Evolutionary conservation across 1,140 invertebrate genomes (phyloP).

Genomic region (Venturia canescens): DNA sequence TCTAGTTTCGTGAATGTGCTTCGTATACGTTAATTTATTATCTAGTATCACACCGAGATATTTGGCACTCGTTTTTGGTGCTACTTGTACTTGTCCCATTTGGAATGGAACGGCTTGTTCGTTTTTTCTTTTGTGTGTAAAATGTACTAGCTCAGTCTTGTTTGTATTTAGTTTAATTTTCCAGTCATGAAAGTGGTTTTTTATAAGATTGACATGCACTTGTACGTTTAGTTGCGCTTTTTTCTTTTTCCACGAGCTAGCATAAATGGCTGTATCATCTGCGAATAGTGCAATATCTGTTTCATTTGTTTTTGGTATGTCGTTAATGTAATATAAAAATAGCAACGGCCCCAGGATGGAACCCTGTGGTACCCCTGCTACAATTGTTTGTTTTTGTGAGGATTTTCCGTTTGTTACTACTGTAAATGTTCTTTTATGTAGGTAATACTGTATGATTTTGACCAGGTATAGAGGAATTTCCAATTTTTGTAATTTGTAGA

Average conservation of each 20-base stretch:
- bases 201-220: slow-evolving; percentile 39
- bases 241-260: slow-evolving; percentile 35
- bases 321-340: too few species aligned
- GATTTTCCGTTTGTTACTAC: slow-evolving; percentile 16
- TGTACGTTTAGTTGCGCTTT: slow-evolving; percentile 44
- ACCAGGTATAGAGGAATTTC: slow-evolving; percentile 37
- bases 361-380: slow-evolving; percentile 51
- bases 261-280: slow-evolving; percentile 50
- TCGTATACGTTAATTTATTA: slow-evolving; percentile 37
- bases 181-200: slow-evolving; percentile 49
- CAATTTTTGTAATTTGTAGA: slow-evolving; percentile 41
- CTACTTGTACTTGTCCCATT: not conserved
- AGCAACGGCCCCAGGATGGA: too few species aligned
- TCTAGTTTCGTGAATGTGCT: slow-evolving; percentile 41
- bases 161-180: slow-evolving; percentile 58
- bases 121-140: slow-evolving; percentile 37
- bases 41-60: slow-evolving; percentile 50
- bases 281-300: slow-evolving; percentile 49
- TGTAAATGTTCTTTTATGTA: slow-evolving; percentile 31
- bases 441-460: slow-evolving; percentile 10
- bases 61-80: slow-evolving; percentile 40
- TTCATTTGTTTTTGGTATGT: too few species aligned
- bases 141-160: slow-evolving; percentile 54
- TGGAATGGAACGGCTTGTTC: not conserved
- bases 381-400: slow-evolving; percentile 45